Base-by-base conservation (phyloP, 2,888 invertebrate genomes). In the Clistopyga incitator region DNA sequence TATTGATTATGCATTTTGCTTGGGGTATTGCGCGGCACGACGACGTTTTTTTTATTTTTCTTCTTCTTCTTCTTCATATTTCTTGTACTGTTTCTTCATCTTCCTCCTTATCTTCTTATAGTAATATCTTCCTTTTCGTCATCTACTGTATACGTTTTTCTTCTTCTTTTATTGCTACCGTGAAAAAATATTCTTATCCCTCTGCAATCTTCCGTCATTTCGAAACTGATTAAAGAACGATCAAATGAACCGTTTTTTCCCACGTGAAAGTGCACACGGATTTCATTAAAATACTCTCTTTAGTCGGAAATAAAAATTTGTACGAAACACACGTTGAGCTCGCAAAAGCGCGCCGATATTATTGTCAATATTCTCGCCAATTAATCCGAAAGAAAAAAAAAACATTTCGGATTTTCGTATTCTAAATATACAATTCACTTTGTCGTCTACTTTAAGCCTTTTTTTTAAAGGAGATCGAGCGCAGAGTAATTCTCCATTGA, bases 1-100 rank as follows among this genome's bases (percentile, higher is more conserved):
- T 86, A 88, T 86, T 83, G 80, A 84, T 86, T 85, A 86, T 87
- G 86, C 86, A 81, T 88, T 92, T 93, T 94, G 94, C 94, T 94
- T 94, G 88, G 86, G 86, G 86, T 87, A 86, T 86, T 88, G 85
- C 77, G 88, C 89, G 88, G 89, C 88, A 85, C 87, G 84, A 86
- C 82, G 85, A 86, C 29, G 68, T 77, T 85, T 85, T 70, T 61
- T 83, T 38, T 42, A 47, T 81, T 64, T 52, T 76, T 75, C n/a
- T n/a, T n/a, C n/a, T n/a, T n/a, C n/a, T n/a, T n/a, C n/a, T n/a
- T 84, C 65, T 71, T 84, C 50, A 54, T 68, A 78, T 64, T 79
- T 84, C 65, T 78, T 82, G 78, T 84, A 81, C 80, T 85, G 45
- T 79, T 84, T 61, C 29, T n/a, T 77, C 61, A 76, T 81, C 82